These are phyloP conservation scores for Coluber constrictor DNA, from an alignment of 2,797 vertebrate species.

Conservation along the genomic window DNA sequence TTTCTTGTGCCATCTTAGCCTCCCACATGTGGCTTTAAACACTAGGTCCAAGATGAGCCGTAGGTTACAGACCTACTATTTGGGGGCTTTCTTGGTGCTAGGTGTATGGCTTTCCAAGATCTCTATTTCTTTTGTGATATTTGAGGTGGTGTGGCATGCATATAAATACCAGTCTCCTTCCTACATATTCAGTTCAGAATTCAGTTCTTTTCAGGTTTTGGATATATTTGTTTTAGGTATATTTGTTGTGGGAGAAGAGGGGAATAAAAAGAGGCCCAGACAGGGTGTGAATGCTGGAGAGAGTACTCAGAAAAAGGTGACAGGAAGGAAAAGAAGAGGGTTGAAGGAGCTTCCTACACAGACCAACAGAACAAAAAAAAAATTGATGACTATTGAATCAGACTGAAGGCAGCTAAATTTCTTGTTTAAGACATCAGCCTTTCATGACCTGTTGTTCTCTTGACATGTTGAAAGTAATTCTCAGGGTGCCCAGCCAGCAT, in stretches of 20 bases:
- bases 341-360: not conserved
- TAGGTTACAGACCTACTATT: conserved; percentile 19
- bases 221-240: conserved; percentile 21
- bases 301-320: conserved; percentile 10
- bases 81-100: not conserved
- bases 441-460: not conserved
- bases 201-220: conserved; percentile 2
- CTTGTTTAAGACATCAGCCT: not conserved
- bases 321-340: not conserved
- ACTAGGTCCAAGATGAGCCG: conserved; percentile 8
- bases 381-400: not conserved
- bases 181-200: not conserved
- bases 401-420: not conserved
- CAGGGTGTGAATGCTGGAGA: not conserved
- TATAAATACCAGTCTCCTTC: conserved; percentile 43
- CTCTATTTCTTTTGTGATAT: conserved; percentile 43
- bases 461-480: not conserved
- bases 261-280: not conserved
- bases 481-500: not conserved
- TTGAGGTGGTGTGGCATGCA: conserved; percentile 38
- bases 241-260: not conserved
- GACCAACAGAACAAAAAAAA: not conserved
- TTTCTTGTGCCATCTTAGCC: conserved; percentile 7
- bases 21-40: conserved; percentile 12
- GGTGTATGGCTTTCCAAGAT: conserved; percentile 10